Conservation (phyloP, 2,888 invertebrate genomes). For the Polydrusus pterygomalis region DNA sequence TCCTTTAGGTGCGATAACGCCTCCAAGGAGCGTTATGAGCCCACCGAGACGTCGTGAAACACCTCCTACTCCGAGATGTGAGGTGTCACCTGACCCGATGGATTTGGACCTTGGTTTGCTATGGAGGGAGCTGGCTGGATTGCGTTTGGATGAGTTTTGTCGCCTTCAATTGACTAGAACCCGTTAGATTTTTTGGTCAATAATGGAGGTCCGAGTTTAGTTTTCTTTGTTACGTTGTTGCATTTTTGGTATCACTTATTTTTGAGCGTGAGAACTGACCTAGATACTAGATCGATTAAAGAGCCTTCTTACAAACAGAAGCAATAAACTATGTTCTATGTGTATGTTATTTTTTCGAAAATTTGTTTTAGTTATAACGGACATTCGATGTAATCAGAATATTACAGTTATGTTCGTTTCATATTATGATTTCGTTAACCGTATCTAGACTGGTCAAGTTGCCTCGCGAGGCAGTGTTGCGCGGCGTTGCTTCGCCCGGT, state of each 20-base stretch:
- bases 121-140: slow-evolving; percentile 72
- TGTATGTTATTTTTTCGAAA: background rate
- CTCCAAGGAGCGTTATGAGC: slow-evolving; percentile 36
- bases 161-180: slow-evolving; percentile 71
- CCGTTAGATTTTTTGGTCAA: slow-evolving; percentile 65
- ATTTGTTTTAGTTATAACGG: background rate
- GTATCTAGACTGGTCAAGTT: too few species aligned
- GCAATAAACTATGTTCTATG: background rate
- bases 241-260: slow-evolving; percentile 70
- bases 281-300: background rate
- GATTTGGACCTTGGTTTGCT: slow-evolving; percentile 71
- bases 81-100: slow-evolving; percentile 63
- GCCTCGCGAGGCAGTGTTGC: too few species aligned
- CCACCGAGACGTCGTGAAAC: slow-evolving; percentile 36
- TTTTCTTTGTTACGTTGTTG: slow-evolving; percentile 72
- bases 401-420: background rate
- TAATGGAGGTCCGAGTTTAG: slow-evolving; percentile 57
- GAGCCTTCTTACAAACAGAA: background rate
- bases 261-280: slow-evolving; percentile 56
- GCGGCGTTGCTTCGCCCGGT: too few species aligned
- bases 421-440: background rate
- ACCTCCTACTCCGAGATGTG: slow-evolving; percentile 42
- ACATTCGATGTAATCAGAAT: background rate
- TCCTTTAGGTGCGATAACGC: slow-evolving; percentile 39
- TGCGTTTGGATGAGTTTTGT: slow-evolving; percentile 72